Base-by-base conservation (phyloP, 2,113 vertebrate species). In the Poecilia latipinna region DNA sequence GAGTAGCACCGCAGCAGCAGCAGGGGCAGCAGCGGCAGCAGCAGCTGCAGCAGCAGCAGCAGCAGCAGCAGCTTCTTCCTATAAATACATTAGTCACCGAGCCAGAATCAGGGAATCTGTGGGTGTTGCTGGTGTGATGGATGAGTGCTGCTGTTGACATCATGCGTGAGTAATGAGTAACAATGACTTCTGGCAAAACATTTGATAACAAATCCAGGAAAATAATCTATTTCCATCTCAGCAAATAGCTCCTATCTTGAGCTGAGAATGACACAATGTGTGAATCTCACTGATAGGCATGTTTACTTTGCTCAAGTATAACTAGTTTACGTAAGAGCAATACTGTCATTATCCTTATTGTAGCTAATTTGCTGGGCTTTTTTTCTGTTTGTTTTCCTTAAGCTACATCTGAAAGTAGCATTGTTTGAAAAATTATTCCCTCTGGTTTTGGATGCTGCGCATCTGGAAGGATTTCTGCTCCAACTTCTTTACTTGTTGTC, bases 1-100 rank as follows among this genome's bases (percentile, higher is more conserved):
- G 71, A 29, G 80, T 22, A 28, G 26, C 68, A 63, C 22, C 61
- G 70, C 22, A 65, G 79, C 77, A 65, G 12, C 51, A 62, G 15
- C 0, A 6, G 26, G 61, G 69, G 65, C 22, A 65, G 70, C 22
- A 67, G 77, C 77, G 65, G 22, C 48, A 62, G 13, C 0, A 4
- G 24, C 63, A 73, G 65, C 19, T 64, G 68, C 22, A 65, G 79
- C 77, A 65, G 22, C 31, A 73, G 61, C 22, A 65, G 68, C 22
- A 65, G 79, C 77, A 57, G 12, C 51, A 62, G 12, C 0, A 6
- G 28, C 63, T 85, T 84, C 63, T 85, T 84, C 85, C 61, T 74
- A 74, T 63, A 83, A 90, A 76, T 74, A 78, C 68, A 66, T 90
- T 76, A 87, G 77, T 88, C 83, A 86, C 68, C 0, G n/a, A 4